Base-by-base conservation (phyloP, 2,888 invertebrate genomes). In the Hirtodrosophila confusa region DNA sequence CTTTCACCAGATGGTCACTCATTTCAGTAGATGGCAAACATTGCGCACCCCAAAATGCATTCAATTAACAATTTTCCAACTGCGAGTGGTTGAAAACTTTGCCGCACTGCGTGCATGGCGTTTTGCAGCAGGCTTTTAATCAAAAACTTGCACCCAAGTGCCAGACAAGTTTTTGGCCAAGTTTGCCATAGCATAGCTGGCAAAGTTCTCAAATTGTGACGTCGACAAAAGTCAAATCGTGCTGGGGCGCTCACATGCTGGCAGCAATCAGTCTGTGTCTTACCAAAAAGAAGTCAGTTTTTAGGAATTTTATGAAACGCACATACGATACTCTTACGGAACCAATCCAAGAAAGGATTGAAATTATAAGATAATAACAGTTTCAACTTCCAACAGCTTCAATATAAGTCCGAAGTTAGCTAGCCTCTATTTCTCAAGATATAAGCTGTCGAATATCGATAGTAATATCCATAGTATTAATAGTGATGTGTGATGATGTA, bases 161-260 rank as follows among this genome's bases (percentile, higher is more conserved):
- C 57, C 72, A 54, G 77, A 68, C 56, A 86, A 86, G 69, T 87
- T 87, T 70, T 78, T 54, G 66, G 49, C 65, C 64, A 85, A 87
- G 82, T 87, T 79, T 85, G 74, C 58, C 65, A 57, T 37, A 70
- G 62, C 41, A 39, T 40, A 17, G 17, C 17, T 54, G 61, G 65
- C 47, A 71, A 80, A 82, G 79, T 87, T 78, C 75, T 58, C 71
- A 67, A 80, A 80, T 87, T 86, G 87, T 80, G 87, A 87, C 87
- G 85, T 85, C 75, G 71, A 82, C 82, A 82, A 80, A 80, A 80
- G 87, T 87, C 80, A 87, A 87, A 85, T 82, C 78, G 75, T 86
- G 87, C 80, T 58, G 61, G 45, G 61, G 44, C 53, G 31, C 58
- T 53, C 47, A 60, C 53, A 53, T 48, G 50, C 48, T 55, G 58